Evolutionary conservation across 2,797 vertebrate species (phyloP).

Genomic region (Sarcophilus harrisii): DNA sequence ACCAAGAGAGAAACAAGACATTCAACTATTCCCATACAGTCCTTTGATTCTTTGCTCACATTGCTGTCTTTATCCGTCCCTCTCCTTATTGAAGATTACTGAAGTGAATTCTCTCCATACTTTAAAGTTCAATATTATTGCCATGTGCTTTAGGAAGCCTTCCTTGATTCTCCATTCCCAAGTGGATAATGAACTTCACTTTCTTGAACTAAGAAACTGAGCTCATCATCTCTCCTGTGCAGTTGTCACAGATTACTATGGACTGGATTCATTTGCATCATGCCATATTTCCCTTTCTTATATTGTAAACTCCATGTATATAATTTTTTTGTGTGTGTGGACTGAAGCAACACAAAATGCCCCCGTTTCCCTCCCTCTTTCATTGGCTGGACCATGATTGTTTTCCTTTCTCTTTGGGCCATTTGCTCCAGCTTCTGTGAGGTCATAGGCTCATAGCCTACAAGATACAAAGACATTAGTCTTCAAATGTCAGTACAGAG

Average conservation of each 20-base stretch:
- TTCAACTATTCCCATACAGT: not conserved
- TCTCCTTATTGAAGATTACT: not conserved
- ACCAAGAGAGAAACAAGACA: not conserved
- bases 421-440: not conserved
- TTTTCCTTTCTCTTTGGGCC: slow-evolving; percentile 8
- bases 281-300: not conserved
- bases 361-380: not conserved
- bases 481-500: not conserved
- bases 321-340: not conserved
- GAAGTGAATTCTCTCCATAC: not conserved
- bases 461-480: not conserved
- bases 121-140: not conserved
- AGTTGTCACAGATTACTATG: not conserved
- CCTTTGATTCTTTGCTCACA: not conserved
- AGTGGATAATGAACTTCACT: not conserved
- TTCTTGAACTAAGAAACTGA: not conserved
- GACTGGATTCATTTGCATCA: not conserved
- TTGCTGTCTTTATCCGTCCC: not conserved
- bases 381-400: not conserved
- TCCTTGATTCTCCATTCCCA: not conserved
- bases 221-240: not conserved
- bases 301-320: not conserved
- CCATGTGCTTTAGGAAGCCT: not conserved
- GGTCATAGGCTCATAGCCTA: not conserved
- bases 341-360: not conserved